Evolutionary conservation across 2,888 invertebrate species (phyloP).

Genomic region (Orthosia incerta): DNA sequence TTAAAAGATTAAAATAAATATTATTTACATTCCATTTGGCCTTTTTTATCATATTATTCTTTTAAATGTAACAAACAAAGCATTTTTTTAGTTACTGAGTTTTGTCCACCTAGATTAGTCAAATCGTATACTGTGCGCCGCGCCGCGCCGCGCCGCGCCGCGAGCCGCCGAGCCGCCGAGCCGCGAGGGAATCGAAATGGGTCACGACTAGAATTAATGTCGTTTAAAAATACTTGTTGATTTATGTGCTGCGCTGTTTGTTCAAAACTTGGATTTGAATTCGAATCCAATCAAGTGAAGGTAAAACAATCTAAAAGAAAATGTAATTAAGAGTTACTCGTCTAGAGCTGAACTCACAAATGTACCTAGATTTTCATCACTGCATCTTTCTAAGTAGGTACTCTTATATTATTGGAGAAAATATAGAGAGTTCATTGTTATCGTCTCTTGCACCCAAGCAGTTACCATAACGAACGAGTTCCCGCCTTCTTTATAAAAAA

Average conservation of each 20-base stretch:
- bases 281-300: constrained; percentile 27
- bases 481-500: constrained; percentile 60
- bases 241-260: constrained; percentile 46
- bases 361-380: neutral
- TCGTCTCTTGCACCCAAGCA: constrained; percentile 20
- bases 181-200: constrained; percentile 40
- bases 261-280: constrained; percentile 27
- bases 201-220: constrained; percentile 56
- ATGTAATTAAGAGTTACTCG: constrained; percentile 17
- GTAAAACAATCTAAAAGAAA: constrained; percentile 20
- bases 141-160: constrained; percentile 49
- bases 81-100: too few relatives aligned
- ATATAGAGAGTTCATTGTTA: constrained; percentile 3
- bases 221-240: constrained; percentile 61
- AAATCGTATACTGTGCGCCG: too few relatives aligned
- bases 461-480: constrained; percentile 43
- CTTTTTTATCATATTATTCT: too few relatives aligned
- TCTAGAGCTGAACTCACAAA: constrained; percentile 2
- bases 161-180: constrained; percentile 28
- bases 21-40: too few relatives aligned
- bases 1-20: too few relatives aligned
- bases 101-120: too few relatives aligned
- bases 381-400: neutral
- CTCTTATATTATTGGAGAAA: neutral
- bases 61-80: too few relatives aligned